Percentiles rank a stretch among this genome's conserved stretches.
These are phyloP conservation scores for Cochlearius cochlearius DNA, from an alignment of 2,113 vertebrate genomes.

Conservation along the genomic window DNA sequence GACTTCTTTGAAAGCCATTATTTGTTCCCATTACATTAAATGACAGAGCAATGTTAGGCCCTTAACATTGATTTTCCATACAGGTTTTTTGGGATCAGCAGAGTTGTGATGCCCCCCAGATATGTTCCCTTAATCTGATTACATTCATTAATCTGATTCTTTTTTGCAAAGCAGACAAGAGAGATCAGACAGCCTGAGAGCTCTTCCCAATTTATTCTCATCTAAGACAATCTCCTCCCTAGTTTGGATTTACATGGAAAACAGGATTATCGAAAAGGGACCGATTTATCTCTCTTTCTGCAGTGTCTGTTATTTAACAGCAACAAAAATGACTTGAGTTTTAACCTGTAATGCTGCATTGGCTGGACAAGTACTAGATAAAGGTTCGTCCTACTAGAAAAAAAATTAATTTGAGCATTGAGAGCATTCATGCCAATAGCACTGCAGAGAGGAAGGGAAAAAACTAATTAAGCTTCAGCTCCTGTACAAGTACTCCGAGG, in stretches of 20 bases:
- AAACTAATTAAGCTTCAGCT: not conserved
- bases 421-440: not conserved
- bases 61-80: not conserved
- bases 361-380: not conserved
- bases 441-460: not conserved
- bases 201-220: not conserved
- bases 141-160: constrained; percentile 30
- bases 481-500: not conserved
- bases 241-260: constrained; percentile 18
- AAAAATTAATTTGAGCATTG: not conserved
- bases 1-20: not conserved
- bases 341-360: not conserved
- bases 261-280: constrained; percentile 7
- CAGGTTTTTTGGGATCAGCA: not conserved
- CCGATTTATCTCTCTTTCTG: not conserved
- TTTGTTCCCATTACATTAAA: not conserved
- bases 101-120: constrained; percentile 26
- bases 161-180: constrained; percentile 26
- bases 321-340: not conserved
- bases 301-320: not conserved
- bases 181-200: constrained; percentile 24
- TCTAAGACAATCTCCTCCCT: not conserved
- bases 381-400: not conserved
- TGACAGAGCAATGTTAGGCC: not conserved
- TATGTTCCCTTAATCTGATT: constrained; percentile 36